These are phyloP conservation scores for Andrena dorsata DNA, from an alignment of 2,888 invertebrate genomes.

Conservation along the genomic window DNA sequence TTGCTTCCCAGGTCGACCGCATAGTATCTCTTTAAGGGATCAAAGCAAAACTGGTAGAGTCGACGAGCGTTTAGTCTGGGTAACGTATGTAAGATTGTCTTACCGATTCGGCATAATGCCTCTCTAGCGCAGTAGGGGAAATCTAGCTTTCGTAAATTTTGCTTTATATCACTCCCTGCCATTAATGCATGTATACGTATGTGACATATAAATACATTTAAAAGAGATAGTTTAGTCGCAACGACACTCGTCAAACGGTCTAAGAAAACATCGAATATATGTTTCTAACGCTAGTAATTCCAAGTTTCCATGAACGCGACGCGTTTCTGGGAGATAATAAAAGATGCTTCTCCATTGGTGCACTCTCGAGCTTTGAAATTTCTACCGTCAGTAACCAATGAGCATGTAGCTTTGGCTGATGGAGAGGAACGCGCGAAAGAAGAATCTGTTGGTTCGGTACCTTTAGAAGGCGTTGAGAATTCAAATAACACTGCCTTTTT, in stretches of 20 bases:
- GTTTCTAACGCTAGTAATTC: not conserved
- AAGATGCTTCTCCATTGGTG: conserved; percentile 21
- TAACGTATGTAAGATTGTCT: conserved; percentile 56
- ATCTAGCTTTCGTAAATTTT: conserved; percentile 90
- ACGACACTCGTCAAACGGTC: conserved; percentile 9
- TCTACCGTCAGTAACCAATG: not conserved
- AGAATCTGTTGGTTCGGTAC: too few relatives aligned
- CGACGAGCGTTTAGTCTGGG: not conserved
- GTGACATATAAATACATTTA: conserved; percentile 7
- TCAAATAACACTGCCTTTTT: too few relatives aligned
- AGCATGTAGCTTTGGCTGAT: not conserved
- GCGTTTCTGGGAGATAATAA: not conserved
- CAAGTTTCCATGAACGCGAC: conserved; percentile 35
- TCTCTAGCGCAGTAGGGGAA: conserved; percentile 92
- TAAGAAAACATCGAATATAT: conserved; percentile 12
- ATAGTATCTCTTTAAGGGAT: conserved; percentile 76
- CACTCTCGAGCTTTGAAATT: not conserved
- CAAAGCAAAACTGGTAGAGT: not conserved
- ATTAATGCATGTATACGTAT: conserved; percentile 76
- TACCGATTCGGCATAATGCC: conserved; percentile 91
- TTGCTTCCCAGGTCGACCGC: conserved; percentile 86
- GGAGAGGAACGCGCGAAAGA: too few relatives aligned
- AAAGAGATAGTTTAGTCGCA: not conserved
- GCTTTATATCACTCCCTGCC: conserved; percentile 89
- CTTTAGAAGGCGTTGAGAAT: too few relatives aligned